Evolutionary conservation across 2,797 vertebrate genomes (phyloP).

Genomic region (Falco cherrug): DNA sequence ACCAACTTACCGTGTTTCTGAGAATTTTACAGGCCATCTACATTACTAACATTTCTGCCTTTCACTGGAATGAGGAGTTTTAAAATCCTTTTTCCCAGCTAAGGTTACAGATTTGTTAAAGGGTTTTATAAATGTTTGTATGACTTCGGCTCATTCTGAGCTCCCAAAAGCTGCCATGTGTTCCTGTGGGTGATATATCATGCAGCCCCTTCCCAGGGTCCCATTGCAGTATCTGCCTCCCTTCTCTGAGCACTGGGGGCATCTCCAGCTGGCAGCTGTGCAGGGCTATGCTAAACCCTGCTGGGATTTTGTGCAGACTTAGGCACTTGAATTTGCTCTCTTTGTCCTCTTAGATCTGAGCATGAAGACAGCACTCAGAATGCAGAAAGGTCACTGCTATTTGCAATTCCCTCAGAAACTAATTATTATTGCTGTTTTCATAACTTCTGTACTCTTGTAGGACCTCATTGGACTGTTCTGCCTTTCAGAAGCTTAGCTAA

Average conservation of each 20-base stretch:
- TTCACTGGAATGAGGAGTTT: neutral
- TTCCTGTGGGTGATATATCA: neutral
- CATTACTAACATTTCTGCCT: neutral
- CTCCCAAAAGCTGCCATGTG: neutral
- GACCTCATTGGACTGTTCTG: neutral
- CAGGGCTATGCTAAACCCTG: neutral
- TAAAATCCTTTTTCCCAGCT: neutral
- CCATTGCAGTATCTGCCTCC: neutral
- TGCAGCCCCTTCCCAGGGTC: neutral
- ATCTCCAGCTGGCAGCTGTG: neutral
- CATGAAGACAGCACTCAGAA: neutral
- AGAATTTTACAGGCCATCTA: neutral
- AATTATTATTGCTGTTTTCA: constrained; percentile 28
- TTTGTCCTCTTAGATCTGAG: neutral
- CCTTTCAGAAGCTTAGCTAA: neutral
- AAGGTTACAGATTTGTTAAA: neutral
- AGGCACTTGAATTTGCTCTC: neutral
- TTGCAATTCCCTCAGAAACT: constrained; percentile 37
- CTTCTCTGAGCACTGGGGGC: neutral
- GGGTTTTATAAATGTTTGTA: neutral
- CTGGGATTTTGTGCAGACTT: neutral
- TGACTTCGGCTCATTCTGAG: neutral
- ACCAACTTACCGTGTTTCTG: neutral
- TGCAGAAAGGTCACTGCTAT: neutral
- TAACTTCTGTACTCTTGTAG: neutral